Evolutionary conservation across 2,888 invertebrate species (phyloP).

Genomic region (Tinea trinotella): DNA sequence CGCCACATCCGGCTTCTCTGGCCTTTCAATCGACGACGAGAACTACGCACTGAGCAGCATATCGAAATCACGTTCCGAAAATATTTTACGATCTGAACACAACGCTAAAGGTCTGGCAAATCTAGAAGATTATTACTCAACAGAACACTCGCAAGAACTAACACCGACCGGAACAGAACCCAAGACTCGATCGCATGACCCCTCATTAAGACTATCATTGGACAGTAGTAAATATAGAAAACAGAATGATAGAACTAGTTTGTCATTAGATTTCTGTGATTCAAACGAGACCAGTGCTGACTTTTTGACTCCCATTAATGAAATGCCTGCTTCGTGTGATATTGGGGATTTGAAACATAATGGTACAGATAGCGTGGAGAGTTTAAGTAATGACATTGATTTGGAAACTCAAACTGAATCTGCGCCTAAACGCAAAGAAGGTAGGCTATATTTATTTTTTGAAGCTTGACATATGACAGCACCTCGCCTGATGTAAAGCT

Average conservation of each 20-base stretch:
- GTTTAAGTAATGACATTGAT: constrained; percentile 58
- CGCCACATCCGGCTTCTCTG: constrained; percentile 63
- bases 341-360: constrained; percentile 60
- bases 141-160: constrained; percentile 61
- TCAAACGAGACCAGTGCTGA: constrained; percentile 68
- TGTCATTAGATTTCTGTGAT: constrained; percentile 62
- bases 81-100: constrained; percentile 62
- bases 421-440: constrained; percentile 50
- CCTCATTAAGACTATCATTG: constrained; percentile 53
- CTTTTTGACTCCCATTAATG: constrained; percentile 65
- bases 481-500: too few species aligned
- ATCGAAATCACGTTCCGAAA: constrained; percentile 64
- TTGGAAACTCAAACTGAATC: constrained; percentile 63
- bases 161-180: constrained; percentile 56
- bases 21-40: constrained; percentile 65
- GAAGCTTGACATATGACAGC: too few species aligned
- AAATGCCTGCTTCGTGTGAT: constrained; percentile 65
- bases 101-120: constrained; percentile 40
- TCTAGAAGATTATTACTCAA: constrained; percentile 63
- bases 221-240: constrained; percentile 59
- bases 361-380: constrained; percentile 56
- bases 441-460: constrained; percentile 27
- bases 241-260: constrained; percentile 54
- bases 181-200: constrained; percentile 48
- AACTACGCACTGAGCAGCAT: constrained; percentile 60